Evolutionary conservation across 2,113 vertebrate species (phyloP).

Genomic region (Nycticryphes semicollaris): DNA sequence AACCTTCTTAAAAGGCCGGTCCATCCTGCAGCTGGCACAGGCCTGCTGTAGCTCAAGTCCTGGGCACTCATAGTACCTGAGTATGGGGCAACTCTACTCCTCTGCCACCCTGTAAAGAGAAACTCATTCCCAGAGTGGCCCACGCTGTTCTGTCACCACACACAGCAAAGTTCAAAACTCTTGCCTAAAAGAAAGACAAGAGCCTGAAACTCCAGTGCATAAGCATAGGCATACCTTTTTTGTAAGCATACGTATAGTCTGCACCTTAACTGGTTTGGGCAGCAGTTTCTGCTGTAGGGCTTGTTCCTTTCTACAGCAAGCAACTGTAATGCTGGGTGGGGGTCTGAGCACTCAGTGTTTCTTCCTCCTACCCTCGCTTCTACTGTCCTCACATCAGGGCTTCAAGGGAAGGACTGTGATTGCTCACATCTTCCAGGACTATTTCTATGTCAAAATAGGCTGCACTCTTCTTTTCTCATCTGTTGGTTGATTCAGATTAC

Average conservation of each 20-base stretch:
- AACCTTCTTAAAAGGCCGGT: background rate
- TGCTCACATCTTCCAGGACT: background rate
- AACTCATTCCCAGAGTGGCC: accelerated
- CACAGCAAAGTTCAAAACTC: background rate
- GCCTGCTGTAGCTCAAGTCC: background rate
- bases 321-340: background rate
- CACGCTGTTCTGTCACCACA: background rate
- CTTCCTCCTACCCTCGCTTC: background rate
- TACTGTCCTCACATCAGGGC: background rate
- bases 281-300: background rate
- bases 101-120: background rate
- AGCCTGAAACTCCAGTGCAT: background rate
- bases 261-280: background rate
- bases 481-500: background rate
- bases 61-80: background rate
- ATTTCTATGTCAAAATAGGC: background rate
- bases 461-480: background rate
- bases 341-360: background rate
- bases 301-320: background rate
- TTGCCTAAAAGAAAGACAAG: background rate
- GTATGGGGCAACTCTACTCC: accelerated
- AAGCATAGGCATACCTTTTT: background rate
- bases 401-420: background rate
- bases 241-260: background rate
- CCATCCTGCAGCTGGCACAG: background rate